Evolutionary conservation across 2,888 invertebrate genomes (phyloP).

Genomic region (Megamerina dolium): DNA sequence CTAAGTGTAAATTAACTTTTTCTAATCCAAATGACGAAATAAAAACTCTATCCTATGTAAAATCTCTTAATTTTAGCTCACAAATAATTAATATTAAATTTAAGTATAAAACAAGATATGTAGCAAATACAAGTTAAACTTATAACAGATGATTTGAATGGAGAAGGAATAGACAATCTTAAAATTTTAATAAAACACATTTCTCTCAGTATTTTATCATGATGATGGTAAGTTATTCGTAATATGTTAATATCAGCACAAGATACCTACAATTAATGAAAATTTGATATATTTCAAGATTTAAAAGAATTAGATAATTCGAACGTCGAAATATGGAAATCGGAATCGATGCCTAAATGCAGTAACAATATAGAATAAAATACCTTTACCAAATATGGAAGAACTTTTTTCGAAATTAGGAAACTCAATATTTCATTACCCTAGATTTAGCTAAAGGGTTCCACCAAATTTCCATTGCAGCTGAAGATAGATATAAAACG

Average conservation of each 20-base stretch:
- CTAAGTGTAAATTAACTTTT: slow-evolving; percentile 1
- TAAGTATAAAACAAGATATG: slow-evolving; percentile 1
- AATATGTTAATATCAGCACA: slow-evolving; percentile 9
- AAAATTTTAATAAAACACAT: slow-evolving; percentile 7
- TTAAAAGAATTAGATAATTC: slow-evolving; percentile 14
- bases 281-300: slow-evolving; percentile 11
- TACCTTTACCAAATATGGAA: slow-evolving; percentile 21
- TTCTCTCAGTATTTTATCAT: slow-evolving; percentile 10
- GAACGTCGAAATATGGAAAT: slow-evolving; percentile 17
- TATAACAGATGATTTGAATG: too few species aligned
- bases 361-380: slow-evolving; percentile 21
- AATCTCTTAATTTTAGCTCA: not conserved
- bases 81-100: not conserved
- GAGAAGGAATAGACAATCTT: slow-evolving; percentile 5
- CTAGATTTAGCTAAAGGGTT: too few species aligned
- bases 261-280: slow-evolving; percentile 13
- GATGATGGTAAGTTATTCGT: slow-evolving; percentile 12
- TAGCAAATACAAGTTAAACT: too few species aligned
- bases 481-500: slow-evolving; percentile 7
- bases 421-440: slow-evolving; percentile 11
- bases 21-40: not conserved
- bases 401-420: slow-evolving; percentile 18
- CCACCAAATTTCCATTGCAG: slow-evolving; percentile 7
- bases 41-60: not conserved
- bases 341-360: slow-evolving; percentile 19